Evolutionary conservation across 1,140 invertebrate species (phyloP).

Genomic region (Nylanderia fulva): DNA sequence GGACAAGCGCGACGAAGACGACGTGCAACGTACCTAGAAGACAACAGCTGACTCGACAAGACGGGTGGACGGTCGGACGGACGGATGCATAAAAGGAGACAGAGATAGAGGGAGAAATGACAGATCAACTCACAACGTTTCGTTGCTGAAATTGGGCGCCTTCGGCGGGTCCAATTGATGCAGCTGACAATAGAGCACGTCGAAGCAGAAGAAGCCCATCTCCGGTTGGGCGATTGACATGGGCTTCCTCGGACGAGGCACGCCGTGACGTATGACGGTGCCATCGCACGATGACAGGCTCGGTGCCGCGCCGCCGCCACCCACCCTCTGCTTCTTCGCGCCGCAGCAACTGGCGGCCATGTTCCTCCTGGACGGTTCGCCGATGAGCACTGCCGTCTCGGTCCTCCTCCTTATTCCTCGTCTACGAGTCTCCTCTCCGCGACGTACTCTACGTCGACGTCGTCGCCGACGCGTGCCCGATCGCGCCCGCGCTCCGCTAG

Average conservation of each 20-base stretch:
- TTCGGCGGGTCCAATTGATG: slow-evolving; percentile 96
- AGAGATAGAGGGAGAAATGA: neutral
- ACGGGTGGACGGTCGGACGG: too few species aligned
- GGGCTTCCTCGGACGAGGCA: slow-evolving; percentile 75
- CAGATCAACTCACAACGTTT: slow-evolving; percentile 94
- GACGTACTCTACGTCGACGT: slow-evolving; percentile 47
- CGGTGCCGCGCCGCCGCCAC: slow-evolving; percentile 76
- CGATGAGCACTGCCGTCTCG: slow-evolving; percentile 36
- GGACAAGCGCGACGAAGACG: neutral
- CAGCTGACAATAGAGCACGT: slow-evolving; percentile 97
- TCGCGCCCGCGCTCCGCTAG: slow-evolving; percentile 72
- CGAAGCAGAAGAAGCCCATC: slow-evolving; percentile 99
- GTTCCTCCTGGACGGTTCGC: slow-evolving; percentile 68
- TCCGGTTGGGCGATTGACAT: slow-evolving; percentile 93
- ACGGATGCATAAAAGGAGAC: neutral
- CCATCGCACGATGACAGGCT: slow-evolving; percentile 86
- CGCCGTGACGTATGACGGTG: slow-evolving; percentile 80
- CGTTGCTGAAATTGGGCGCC: slow-evolving; percentile 96
- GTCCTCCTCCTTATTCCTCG: slow-evolving; percentile 40
- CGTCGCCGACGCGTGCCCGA: slow-evolving; percentile 57
- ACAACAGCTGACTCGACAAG: slow-evolving; percentile 61
- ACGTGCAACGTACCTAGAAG: slow-evolving; percentile 19
- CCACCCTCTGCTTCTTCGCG: slow-evolving; percentile 95
- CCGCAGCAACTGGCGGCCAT: slow-evolving; percentile 96
- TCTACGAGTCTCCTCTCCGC: slow-evolving; percentile 46